Evolutionary conservation across 2,113 vertebrate species (phyloP), one percentile per base, ranked within the genome.

Genomic region (Ptilonorhynchus violaceus): DNA sequence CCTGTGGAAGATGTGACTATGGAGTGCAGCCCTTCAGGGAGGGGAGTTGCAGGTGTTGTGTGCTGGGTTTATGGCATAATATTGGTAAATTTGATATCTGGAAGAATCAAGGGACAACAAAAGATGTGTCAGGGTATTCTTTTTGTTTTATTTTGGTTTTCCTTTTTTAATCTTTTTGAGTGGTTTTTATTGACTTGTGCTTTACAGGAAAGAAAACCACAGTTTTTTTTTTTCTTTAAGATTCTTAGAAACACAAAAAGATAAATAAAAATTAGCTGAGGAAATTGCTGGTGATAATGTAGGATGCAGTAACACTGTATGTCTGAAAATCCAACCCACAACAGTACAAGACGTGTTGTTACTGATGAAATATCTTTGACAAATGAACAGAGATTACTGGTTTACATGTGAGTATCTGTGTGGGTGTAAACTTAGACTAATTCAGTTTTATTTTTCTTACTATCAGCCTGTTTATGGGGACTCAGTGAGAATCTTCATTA

Each of bases 401-500:
- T 79, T 83, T 75, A 20, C 35, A 15, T 33, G 22, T 89, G 50
- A 47, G 9, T 25, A 18, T 33, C 27, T 85, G 2, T 62, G 60
- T 88, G 37, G 31, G 14, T 6, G 0, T n/a, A 75, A 13, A 53
- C 4, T 82, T 46, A n/a, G 28, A 72, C 24, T n/a, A 58, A 72
- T 22, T 70, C 13, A 47, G 9, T 27, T 77, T 49, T 56, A 18
- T 7, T 64, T 64, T 64, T 66, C 46, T 35, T 62, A 44, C 31
- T 5, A 37, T 39, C 49, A 73, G 0, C 3, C 9, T 11, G 27
- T 19, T 47, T 24, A 21, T 1, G 0, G 21, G 13, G 8, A 9
- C 19, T 74, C 52, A 87, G 41, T 42, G 37, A 46, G 68, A 77
- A 7, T 20, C 12, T 69, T 30, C 39, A 41, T 15, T 50, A n/a